Percentiles rank a stretch among this genome's conserved stretches.
These are phyloP conservation scores for Myocastor coypus DNA, from an alignment of 2,113 vertebrate species.

Conservation along the genomic window DNA sequence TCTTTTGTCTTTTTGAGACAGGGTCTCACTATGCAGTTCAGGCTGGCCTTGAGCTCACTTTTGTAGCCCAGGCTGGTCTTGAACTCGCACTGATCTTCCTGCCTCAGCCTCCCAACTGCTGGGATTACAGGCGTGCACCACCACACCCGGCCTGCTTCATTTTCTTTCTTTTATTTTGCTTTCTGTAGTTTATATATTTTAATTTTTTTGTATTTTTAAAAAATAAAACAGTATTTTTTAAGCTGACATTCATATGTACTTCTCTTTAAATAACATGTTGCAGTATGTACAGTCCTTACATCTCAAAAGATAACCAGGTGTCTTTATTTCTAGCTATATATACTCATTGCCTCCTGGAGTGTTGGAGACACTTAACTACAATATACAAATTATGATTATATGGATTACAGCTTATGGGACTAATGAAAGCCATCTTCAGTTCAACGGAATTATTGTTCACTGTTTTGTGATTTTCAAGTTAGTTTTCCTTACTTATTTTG, in stretches of 20 bases:
- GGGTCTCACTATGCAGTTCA: too few relatives aligned
- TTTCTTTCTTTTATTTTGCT: not conserved
- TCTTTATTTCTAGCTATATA: slow-evolving; percentile 39
- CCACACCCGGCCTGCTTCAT: too few relatives aligned
- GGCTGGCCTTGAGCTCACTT: too few relatives aligned
- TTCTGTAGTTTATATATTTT: slow-evolving; percentile 37
- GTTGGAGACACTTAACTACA: slow-evolving; percentile 15
- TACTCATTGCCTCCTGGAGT: slow-evolving; percentile 13
- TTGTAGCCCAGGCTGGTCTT: too few relatives aligned
- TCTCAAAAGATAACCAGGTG: slow-evolving; percentile 15
- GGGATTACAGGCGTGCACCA: too few relatives aligned
- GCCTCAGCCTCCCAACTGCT: too few relatives aligned
- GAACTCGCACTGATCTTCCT: too few relatives aligned
- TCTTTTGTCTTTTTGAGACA: too few relatives aligned
- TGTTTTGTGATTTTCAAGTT: slow-evolving; percentile 44
- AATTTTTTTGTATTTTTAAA: slow-evolving; percentile 49
- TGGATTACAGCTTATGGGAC: not conserved
- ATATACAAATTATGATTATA: not conserved
- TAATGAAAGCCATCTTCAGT: not conserved
- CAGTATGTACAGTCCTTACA: slow-evolving; percentile 3
- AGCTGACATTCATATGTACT: slow-evolving; percentile 30
- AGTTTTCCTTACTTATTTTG: slow-evolving; percentile 2
- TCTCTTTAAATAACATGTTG: slow-evolving; percentile 29
- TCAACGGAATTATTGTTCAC: not conserved
- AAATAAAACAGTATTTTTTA: slow-evolving; percentile 13